Conservation (phyloP, 2,113 vertebrate genomes). For the Amphiprion percula region DNA sequence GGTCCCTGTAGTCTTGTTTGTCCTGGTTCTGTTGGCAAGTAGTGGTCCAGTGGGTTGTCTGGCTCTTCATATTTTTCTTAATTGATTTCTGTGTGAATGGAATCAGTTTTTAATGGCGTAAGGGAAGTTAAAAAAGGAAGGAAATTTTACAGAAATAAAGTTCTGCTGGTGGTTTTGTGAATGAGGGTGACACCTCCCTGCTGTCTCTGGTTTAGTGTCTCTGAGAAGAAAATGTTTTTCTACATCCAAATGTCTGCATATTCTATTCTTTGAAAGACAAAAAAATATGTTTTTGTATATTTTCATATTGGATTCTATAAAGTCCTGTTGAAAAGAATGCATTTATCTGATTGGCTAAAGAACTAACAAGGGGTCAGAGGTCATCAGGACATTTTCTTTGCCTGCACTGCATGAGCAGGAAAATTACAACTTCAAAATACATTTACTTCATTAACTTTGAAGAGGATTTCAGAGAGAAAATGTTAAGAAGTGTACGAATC, state of each 20-base stretch:
- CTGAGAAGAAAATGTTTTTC: slow-evolving; percentile 43
- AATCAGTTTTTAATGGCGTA: slow-evolving; percentile 27
- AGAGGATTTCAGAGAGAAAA: slow-evolving; percentile 49
- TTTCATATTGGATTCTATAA: slow-evolving; percentile 73
- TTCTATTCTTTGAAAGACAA: slow-evolving; percentile 59
- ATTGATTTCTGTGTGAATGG: slow-evolving; percentile 68
- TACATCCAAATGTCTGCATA: slow-evolving; percentile 59
- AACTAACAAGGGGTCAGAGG: slow-evolving; percentile 41
- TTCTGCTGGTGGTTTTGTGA: slow-evolving; percentile 14
- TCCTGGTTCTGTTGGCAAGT: slow-evolving; percentile 50
- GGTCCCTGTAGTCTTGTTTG: slow-evolving; percentile 81
- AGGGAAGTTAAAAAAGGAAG: slow-evolving; percentile 13
- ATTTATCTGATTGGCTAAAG: slow-evolving; percentile 59
- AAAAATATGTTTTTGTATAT: slow-evolving; percentile 64
- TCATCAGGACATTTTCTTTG: slow-evolving; percentile 16
- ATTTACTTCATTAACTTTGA: slow-evolving; percentile 49
- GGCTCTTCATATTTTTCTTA: slow-evolving; percentile 74
- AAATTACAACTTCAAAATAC: slow-evolving; percentile 29
- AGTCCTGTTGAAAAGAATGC: slow-evolving; percentile 57
- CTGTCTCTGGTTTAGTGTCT: slow-evolving; percentile 27
- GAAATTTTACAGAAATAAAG: slow-evolving; percentile 11
- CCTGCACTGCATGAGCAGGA: slow-evolving; percentile 69
- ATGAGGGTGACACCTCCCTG: slow-evolving; percentile 32
- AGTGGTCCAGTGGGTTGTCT: slow-evolving; percentile 7
- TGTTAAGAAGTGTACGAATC: slow-evolving; percentile 52